Conservation (phyloP, 2,113 vertebrate genomes). For the Speoplatyrhinus poulsoni region DNA sequence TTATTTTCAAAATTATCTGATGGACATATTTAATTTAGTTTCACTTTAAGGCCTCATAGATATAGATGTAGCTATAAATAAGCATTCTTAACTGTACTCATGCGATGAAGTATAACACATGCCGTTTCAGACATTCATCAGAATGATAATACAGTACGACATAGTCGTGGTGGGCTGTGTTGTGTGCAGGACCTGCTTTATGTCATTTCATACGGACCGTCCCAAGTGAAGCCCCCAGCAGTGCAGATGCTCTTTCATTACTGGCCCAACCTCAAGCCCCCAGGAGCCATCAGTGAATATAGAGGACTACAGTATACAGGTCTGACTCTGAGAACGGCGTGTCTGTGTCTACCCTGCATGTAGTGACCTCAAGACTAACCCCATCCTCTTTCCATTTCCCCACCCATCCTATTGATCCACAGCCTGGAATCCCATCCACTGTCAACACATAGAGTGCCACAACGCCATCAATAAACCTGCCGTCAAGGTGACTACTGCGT, state of each 20-base stretch:
- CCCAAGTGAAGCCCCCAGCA: slow-evolving; percentile 97
- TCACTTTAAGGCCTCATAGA: no score
- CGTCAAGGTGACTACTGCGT: slow-evolving; percentile 87
- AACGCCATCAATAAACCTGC: slow-evolving; percentile 99
- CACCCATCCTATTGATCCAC: slow-evolving; percentile 44
- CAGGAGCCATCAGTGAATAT: slow-evolving; percentile 98
- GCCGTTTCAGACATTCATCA: background rate
- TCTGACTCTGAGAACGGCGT: slow-evolving; percentile 61
- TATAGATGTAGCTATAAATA: no score
- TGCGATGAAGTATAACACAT: background rate
- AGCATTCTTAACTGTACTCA: no score
- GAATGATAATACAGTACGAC: background rate
- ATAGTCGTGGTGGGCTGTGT: slow-evolving; percentile 8
- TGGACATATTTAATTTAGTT: no score
- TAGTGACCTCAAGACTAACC: slow-evolving; percentile 28
- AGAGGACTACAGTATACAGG: slow-evolving; percentile 98
- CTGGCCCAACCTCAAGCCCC: slow-evolving; percentile 98
- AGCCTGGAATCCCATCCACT: slow-evolving; percentile 99
- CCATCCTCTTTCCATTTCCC: slow-evolving; percentile 4
- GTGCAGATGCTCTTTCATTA: slow-evolving; percentile 99
- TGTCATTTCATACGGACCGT: slow-evolving; percentile 97
- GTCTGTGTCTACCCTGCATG: slow-evolving; percentile 7
- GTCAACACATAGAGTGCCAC: slow-evolving; percentile 98
- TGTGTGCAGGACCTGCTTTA: slow-evolving; percentile 90
- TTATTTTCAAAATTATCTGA: no score